Conservation (phyloP, 2,888 invertebrate species). For the Pteria penguin region DNA sequence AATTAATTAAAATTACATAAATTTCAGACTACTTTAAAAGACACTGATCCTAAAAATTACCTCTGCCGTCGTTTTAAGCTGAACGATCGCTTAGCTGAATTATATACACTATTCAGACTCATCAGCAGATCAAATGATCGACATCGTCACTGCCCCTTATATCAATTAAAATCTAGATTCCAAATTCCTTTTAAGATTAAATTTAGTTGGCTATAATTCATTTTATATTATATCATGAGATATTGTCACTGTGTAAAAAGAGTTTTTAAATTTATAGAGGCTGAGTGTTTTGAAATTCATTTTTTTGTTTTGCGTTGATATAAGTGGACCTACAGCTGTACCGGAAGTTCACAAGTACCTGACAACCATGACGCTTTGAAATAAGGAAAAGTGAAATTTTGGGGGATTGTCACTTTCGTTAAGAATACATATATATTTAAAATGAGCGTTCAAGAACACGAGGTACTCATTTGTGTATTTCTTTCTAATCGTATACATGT, state of each 20-base stretch:
- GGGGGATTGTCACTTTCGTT: background rate
- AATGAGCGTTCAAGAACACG: conserved; percentile 13
- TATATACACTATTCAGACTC: background rate
- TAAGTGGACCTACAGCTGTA: conserved; percentile 1
- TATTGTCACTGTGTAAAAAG: too few relatives aligned
- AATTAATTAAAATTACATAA: too few relatives aligned
- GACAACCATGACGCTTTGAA: conserved; percentile 59
- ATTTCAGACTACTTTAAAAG: too few relatives aligned
- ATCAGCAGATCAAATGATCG: background rate
- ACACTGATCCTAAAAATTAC: too few relatives aligned
- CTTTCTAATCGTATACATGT: too few relatives aligned
- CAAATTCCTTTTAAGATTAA: too few relatives aligned
- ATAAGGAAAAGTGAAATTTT: conserved; percentile 12
- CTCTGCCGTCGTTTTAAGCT: background rate
- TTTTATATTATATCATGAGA: too few relatives aligned
- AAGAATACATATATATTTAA: background rate
- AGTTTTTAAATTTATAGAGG: too few relatives aligned
- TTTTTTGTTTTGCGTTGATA: background rate
- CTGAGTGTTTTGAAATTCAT: too few relatives aligned
- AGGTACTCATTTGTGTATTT: too few relatives aligned
- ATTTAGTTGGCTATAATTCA: too few relatives aligned
- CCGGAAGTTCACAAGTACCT: conserved; percentile 58
- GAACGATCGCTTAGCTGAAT: background rate
- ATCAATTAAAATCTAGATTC: background rate
- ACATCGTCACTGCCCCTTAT: background rate